Evolutionary conservation across 2,888 invertebrate genomes (phyloP).

Genomic region (Hypolimnas misippus): DNA sequence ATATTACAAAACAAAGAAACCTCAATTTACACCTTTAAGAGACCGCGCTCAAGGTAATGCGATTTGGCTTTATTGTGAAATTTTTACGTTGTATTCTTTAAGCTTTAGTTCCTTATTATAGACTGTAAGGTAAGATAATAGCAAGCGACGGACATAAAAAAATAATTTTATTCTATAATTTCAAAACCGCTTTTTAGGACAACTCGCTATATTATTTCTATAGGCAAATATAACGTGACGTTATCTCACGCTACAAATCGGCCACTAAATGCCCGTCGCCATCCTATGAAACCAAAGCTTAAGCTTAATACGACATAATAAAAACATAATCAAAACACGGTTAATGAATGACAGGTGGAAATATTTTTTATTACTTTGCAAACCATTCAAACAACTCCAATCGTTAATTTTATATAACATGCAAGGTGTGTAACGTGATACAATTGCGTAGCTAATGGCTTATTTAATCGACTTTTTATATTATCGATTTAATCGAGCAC

Average conservation of each 20-base stretch:
- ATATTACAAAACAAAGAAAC: neutral
- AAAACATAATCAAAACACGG: neutral
- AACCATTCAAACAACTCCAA: neutral
- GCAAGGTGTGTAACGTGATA: slow-evolving; percentile 31
- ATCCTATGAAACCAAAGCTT: too few species aligned
- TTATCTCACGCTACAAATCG: too few species aligned
- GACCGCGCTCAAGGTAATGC: neutral
- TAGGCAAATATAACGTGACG: too few species aligned
- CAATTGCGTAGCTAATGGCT: slow-evolving; percentile 20
- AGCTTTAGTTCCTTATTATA: too few species aligned
- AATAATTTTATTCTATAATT: too few species aligned
- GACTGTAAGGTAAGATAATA: too few species aligned
- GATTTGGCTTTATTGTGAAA: slow-evolving; percentile 2
- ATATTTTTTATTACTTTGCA: slow-evolving; percentile 10
- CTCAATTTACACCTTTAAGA: neutral
- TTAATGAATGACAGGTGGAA: slow-evolving; percentile 14
- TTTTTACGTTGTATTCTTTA: neutral
- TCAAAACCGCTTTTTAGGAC: too few species aligned
- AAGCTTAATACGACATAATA: neutral
- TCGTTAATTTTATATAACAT: slow-evolving; percentile 1
- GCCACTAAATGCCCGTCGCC: too few species aligned
- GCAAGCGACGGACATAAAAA: too few species aligned
- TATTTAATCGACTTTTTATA: slow-evolving; percentile 29
- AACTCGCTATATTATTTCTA: too few species aligned
- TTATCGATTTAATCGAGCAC: slow-evolving; percentile 20